These are phyloP conservation scores for cattle (Bos taurus) DNA, from an alignment of 2,113 vertebrate genomes.

Conservation along the genomic window DNA sequence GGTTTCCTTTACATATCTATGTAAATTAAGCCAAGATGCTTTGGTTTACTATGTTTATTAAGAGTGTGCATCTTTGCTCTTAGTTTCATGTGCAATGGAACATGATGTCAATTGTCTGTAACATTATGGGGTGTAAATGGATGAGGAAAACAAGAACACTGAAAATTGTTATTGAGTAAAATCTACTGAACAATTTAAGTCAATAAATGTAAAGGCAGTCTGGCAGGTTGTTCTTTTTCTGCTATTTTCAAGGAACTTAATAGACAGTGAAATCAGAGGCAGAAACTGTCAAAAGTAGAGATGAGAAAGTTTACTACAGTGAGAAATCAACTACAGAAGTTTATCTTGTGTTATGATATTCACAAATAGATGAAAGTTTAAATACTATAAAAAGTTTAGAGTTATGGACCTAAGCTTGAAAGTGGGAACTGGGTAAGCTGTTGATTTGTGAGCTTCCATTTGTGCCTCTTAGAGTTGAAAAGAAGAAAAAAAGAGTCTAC, in stretches of 20 bases:
- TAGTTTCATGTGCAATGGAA: not conserved
- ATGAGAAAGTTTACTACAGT: not conserved
- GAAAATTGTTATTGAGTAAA: conserved; percentile 9
- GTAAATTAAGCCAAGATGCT: not conserved
- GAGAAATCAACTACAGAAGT: not conserved
- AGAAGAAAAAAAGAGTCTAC: not conserved
- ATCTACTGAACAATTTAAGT: not conserved
- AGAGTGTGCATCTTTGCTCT: not conserved
- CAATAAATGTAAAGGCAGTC: not conserved
- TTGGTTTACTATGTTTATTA: not conserved
- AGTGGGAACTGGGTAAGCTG: not conserved
- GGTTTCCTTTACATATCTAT: not conserved
- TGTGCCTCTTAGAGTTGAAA: not conserved
- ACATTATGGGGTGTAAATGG: not conserved
- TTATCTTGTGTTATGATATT: not conserved
- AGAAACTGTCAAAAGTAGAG: not conserved
- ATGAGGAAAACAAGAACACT: not conserved
- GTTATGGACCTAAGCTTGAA: not conserved
- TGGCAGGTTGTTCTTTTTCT: not conserved
- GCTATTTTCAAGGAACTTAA: not conserved
- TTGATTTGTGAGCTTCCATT: not conserved
- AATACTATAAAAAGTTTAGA: not conserved
- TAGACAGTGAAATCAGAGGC: not conserved
- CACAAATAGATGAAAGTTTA: not conserved
- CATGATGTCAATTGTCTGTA: not conserved